Conservation (phyloP, 2,888 invertebrate genomes). For the Calameuta filiformis region DNA sequence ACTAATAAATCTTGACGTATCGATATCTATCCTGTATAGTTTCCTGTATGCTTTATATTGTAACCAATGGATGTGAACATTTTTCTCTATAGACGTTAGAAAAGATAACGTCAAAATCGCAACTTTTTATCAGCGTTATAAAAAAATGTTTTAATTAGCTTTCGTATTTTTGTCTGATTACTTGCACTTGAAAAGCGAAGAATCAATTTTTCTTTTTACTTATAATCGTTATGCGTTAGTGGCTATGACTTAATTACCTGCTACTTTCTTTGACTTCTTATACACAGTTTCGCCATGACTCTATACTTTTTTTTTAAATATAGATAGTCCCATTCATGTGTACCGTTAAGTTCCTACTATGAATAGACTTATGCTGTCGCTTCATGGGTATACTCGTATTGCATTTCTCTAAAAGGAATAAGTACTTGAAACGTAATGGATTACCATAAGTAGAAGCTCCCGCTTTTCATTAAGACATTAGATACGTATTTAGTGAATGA, state of each 20-base stretch:
- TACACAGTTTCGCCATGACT: neutral
- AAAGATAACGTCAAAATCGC: neutral
- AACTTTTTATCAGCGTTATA: neutral
- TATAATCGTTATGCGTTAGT: neutral
- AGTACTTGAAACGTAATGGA: neutral
- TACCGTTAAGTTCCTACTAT: neutral
- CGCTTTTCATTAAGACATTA: constrained; percentile 43
- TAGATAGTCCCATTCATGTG: neutral
- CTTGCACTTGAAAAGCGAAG: neutral
- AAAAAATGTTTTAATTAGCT: neutral
- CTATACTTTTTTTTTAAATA: neutral
- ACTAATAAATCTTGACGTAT: constrained; percentile 1
- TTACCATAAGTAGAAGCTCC: neutral
- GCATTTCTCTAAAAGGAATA: neutral
- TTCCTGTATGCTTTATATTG: neutral
- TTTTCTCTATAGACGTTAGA: neutral
- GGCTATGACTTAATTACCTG: neutral
- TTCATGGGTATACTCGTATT: neutral
- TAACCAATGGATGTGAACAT: neutral
- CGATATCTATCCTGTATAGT: neutral
- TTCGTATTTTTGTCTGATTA: neutral
- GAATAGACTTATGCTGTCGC: neutral
- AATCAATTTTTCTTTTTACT: neutral
- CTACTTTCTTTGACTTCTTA: neutral
- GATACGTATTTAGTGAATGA: constrained; percentile 29